These are phyloP conservation scores for Chlorodrepanis virens DNA, from an alignment of 2,113 vertebrate genomes.

Conservation along the genomic window DNA sequence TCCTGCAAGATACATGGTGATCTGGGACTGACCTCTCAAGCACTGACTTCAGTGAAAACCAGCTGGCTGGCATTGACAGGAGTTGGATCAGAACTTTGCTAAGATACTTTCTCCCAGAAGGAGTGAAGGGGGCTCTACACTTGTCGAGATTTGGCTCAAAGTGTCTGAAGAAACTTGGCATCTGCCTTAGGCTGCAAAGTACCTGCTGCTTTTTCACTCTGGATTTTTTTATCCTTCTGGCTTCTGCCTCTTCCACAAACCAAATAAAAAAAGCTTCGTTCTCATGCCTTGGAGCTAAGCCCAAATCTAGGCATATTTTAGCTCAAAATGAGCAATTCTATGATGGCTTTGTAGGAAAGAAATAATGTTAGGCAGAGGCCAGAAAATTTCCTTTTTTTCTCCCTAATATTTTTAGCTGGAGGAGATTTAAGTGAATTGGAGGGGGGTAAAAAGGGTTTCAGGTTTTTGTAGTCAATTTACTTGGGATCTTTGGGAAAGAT, in stretches of 20 bases:
- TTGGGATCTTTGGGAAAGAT: background rate
- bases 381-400: background rate
- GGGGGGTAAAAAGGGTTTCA: fast-evolving
- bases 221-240: background rate
- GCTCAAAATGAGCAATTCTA: background rate
- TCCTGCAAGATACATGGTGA: background rate
- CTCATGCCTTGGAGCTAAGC: background rate
- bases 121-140: background rate
- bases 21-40: background rate
- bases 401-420: background rate
- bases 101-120: background rate
- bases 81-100: background rate
- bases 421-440: background rate
- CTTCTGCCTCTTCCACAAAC: background rate
- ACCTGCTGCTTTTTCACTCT: background rate
- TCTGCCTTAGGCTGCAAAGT: background rate
- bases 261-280: background rate
- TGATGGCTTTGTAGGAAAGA: background rate
- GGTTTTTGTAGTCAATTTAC: background rate
- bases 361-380: background rate
- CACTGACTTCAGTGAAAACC: background rate
- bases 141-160: background rate
- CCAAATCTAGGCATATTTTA: background rate
- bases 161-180: background rate
- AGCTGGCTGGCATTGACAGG: fast-evolving